Evolutionary conservation across 2,797 vertebrate species (phyloP).

Genomic region (Coccyzus lansbergi): DNA sequence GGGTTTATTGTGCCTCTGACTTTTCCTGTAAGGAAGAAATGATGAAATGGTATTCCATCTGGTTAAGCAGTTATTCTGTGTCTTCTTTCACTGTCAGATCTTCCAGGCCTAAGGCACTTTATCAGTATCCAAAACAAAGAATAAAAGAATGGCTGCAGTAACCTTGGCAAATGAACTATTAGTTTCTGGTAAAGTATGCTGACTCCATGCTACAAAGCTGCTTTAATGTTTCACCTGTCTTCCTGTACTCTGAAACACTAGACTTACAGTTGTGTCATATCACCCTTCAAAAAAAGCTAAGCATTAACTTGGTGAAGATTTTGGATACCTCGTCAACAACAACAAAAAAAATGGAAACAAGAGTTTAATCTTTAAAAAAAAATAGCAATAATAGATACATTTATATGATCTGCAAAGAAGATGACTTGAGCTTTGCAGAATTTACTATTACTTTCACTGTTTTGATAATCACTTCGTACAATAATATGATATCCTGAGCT

Average conservation of each 20-base stretch:
- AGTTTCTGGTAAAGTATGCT: background rate
- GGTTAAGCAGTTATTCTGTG: background rate
- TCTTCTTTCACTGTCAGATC: background rate
- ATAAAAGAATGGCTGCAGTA: background rate
- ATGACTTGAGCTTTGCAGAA: background rate
- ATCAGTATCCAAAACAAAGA: background rate
- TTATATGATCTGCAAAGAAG: background rate
- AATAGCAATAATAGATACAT: background rate
- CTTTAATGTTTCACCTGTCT: background rate
- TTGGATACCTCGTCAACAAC: background rate
- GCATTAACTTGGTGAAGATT: background rate
- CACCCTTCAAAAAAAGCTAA: background rate
- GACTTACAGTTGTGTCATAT: background rate
- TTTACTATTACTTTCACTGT: background rate
- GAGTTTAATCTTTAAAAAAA: background rate
- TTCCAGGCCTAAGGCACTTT: background rate
- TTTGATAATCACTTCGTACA: background rate
- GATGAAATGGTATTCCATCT: background rate
- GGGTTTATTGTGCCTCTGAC: background rate
- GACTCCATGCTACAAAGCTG: background rate
- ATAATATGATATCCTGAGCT: background rate
- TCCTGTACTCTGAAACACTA: background rate
- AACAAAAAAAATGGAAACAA: background rate
- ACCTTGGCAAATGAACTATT: background rate
- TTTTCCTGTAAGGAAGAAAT: background rate